A percentile compares a stretch with the other conserved stretches of the same genome.
Evolutionary conservation across 1,140 invertebrate species (phyloP).

Genomic region (Helicoverpa armigera): DNA sequence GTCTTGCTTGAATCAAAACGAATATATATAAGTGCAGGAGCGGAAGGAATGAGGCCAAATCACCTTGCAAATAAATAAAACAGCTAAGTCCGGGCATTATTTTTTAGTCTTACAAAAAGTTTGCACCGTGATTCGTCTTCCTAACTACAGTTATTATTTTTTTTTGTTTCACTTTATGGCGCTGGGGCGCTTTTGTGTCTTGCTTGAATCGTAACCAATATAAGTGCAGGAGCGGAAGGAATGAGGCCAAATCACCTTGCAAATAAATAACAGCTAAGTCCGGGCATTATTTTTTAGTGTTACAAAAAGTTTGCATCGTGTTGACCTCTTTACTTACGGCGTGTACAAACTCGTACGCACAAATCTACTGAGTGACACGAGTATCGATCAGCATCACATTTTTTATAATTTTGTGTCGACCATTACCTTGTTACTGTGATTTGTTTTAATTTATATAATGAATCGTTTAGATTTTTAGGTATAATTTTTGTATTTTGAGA

Average conservation of each 20-base stretch:
- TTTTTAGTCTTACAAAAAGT: neutral
- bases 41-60: neutral
- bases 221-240: neutral
- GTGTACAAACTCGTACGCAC: slow-evolving; percentile 59
- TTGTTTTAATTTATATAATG: slow-evolving; percentile 79
- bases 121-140: slow-evolving; percentile 15
- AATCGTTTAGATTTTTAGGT: slow-evolving; percentile 62
- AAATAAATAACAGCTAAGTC: neutral
- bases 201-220: neutral
- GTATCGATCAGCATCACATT: slow-evolving; percentile 69
- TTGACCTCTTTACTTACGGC: slow-evolving; percentile 1
- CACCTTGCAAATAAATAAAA: neutral
- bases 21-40: neutral
- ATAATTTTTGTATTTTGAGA: slow-evolving; percentile 70
- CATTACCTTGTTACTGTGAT: slow-evolving; percentile 85
- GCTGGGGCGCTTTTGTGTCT: slow-evolving; percentile 28
- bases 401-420: slow-evolving; percentile 64
- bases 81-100: neutral
- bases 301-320: neutral
- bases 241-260: neutral
- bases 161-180: neutral
- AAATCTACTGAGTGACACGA: slow-evolving; percentile 58
- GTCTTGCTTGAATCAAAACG: neutral
- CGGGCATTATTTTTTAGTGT: neutral
- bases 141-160: neutral